phyloP scores from a whole-genome alignment of 2,113 vertebrate species.

The Heterotis niloticus region DNA sequence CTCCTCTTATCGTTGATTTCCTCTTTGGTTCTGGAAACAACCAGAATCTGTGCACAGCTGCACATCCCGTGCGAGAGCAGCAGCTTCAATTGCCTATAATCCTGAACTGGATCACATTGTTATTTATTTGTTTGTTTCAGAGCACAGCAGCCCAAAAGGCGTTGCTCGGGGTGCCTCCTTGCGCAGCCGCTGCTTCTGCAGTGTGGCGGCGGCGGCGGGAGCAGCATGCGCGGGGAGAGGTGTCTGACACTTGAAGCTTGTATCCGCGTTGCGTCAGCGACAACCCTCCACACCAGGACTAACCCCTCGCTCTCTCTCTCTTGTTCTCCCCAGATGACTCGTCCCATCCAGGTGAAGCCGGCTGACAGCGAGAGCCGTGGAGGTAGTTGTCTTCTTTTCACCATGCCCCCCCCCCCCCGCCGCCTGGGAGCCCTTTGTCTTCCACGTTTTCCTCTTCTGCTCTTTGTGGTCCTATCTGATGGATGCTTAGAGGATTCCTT shows the following conservation, averaged over 20 bases:
- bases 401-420: slow-evolving; percentile 43
- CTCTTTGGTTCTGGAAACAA: slow-evolving; percentile 29
- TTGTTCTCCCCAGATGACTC: slow-evolving; percentile 85
- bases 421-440: not conserved
- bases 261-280: slow-evolving; percentile 29
- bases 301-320: slow-evolving; percentile 38
- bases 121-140: slow-evolving; percentile 34
- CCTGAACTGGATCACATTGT: slow-evolving; percentile 14
- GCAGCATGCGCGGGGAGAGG: slow-evolving; percentile 37
- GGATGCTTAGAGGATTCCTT: slow-evolving; percentile 45
- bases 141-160: slow-evolving; percentile 30
- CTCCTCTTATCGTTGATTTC: slow-evolving; percentile 64
- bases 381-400: slow-evolving; percentile 85
- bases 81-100: slow-evolving; percentile 20
- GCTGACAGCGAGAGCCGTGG: slow-evolving; percentile 98
- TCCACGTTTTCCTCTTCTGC: not conserved
- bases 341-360: slow-evolving; percentile 99
- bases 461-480: slow-evolving; percentile 35
- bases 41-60: slow-evolving; percentile 23
- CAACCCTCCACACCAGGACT: slow-evolving; percentile 33
- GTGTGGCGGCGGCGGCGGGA: slow-evolving; percentile 23
- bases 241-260: slow-evolving; percentile 36
- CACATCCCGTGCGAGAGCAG: slow-evolving; percentile 18
- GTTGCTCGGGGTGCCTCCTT: slow-evolving; percentile 16
- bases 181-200: slow-evolving; percentile 4